Base-by-base conservation (phyloP, 2,888 invertebrate species). In the Galeopsomyia nigrocyanea region DNA sequence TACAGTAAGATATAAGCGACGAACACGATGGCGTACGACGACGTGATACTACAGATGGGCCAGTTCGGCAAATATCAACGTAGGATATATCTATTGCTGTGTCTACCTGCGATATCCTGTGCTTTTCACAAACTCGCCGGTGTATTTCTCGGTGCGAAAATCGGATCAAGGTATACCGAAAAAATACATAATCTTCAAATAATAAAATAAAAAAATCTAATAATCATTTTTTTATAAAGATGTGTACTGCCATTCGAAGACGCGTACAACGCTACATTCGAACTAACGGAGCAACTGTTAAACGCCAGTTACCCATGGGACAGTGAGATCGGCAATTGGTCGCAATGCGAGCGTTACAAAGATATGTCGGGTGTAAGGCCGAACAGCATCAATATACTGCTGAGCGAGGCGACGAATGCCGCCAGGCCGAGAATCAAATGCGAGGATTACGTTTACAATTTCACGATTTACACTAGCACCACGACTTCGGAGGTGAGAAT, bases 111-210 rank as follows among this genome's bases (percentile, higher is more conserved):
- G 9, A 91, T 93, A 80, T 88, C 91, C 17, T 92, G 92, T 84
- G 93, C 93, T 61, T 91, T 93, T 78, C 93, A 93, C 83, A 93
- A 93, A 83, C 86, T 93, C 56, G 91, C 90, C 17, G 92, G 92
- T 72, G 92, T 92, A 0, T 93, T 93, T 82, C 87, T 93, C 9
- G 88, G 91, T 71, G 92, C 92, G 5, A 91, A 90, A 85, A 90
- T 92, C 70, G 86, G 90, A 72, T 89, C 90, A 81, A 90, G 91
- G 91, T 90, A 83, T 81, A 51, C 9, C 5, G 6, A 7, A 55
- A 14, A 21, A n/a, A n/a, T n/a, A n/a, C 55, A 1, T 55, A 55
- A 14, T 22, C 50, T 47, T n/a, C 26, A 26, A 26, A 26, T 55
- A 47, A 65, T 58, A 14, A 49, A 55, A 26, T 55, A 51, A n/a